phyloP scores from a whole-genome alignment of 2,113 vertebrate genomes.

The Crotalus horridus region DNA sequence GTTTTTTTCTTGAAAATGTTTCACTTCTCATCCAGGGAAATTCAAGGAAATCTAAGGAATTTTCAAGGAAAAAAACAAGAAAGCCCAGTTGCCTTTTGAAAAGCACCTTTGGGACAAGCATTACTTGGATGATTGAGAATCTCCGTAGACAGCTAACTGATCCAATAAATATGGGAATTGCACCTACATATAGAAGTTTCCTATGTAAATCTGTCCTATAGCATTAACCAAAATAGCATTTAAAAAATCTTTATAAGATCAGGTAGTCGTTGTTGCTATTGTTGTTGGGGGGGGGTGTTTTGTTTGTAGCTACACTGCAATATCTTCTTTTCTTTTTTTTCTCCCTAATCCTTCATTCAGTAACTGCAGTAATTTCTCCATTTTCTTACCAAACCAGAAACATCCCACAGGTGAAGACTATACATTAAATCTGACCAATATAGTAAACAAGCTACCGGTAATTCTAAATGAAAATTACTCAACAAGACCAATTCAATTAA shows the following conservation, averaged over 20 bases:
- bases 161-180: background rate
- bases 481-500: slow-evolving; percentile 38
- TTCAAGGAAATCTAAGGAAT: background rate
- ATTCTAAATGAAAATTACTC: slow-evolving; percentile 48
- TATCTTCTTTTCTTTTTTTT: background rate
- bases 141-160: background rate
- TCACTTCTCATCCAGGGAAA: background rate
- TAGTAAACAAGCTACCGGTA: background rate
- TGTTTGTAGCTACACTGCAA: background rate
- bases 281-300: background rate
- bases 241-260: background rate
- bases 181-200: background rate
- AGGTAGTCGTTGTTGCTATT: background rate
- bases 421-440: slow-evolving; percentile 29
- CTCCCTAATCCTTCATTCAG: background rate
- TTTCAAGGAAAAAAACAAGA: background rate
- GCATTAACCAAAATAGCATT: background rate
- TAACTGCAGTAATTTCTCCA: accelerated
- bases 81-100: background rate
- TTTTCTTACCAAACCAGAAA: background rate
- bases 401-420: background rate
- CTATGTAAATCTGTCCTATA: background rate
- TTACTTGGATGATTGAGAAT: background rate
- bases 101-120: background rate
- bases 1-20: background rate